Conservation (phyloP, 2,888 invertebrate species). For the Drosophila pegasa region DNA sequence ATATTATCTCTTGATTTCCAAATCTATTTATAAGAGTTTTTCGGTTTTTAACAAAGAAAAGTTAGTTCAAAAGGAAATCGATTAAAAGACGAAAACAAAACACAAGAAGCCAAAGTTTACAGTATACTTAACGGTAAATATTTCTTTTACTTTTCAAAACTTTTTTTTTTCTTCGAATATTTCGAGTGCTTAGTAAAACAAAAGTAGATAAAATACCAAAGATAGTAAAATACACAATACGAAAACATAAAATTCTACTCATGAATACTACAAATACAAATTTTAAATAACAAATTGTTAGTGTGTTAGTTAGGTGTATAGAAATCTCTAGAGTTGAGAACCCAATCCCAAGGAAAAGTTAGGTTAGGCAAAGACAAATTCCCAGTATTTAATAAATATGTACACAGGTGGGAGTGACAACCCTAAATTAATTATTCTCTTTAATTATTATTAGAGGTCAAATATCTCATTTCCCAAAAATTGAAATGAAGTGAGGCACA, state of each 20-base stretch:
- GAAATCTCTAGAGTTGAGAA: not conserved
- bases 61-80: constrained; percentile 13
- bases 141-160: not conserved
- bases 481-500: too few species aligned
- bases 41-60: too few species aligned
- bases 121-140: not conserved
- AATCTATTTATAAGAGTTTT: constrained; percentile 9
- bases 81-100: not conserved
- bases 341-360: not conserved
- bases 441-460: not conserved
- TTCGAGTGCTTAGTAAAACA: not conserved
- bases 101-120: constrained; percentile 3
- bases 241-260: not conserved
- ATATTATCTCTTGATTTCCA: constrained; percentile 1
- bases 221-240: constrained; percentile 1
- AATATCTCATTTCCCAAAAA: not conserved
- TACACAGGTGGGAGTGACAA: too few species aligned
- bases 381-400: too few species aligned
- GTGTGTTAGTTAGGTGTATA: not conserved
- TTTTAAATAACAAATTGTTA: not conserved
- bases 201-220: constrained; percentile 3
- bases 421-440: too few species aligned
- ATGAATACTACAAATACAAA: constrained; percentile 1
- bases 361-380: not conserved
- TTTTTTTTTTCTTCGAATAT: not conserved